Evolutionary conservation across 2,888 invertebrate genomes (phyloP).

Genomic region (Synergus umbraculus): DNA sequence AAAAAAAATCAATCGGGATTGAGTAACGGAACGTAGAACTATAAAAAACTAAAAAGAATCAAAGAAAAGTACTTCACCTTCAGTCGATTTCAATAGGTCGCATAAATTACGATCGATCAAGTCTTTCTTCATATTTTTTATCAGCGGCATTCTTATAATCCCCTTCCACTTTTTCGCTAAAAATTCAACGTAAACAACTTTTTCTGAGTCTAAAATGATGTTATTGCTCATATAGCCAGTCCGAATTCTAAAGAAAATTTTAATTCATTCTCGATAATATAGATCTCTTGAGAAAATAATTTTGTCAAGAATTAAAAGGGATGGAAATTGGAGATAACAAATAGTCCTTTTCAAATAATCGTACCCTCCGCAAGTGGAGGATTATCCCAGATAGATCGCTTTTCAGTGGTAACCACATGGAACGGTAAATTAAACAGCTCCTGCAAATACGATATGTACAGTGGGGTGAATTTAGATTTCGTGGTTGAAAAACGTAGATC

Average conservation of each 20-base stretch:
- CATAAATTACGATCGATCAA: not conserved
- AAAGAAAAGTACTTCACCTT: not conserved
- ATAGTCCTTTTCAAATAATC: constrained; percentile 49
- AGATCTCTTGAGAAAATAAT: not conserved
- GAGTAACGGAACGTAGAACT: not conserved
- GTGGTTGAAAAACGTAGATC: not conserved
- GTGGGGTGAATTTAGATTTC: constrained; percentile 33
- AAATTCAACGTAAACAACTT: not conserved
- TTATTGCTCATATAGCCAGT: no score
- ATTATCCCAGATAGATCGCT: constrained; percentile 52
- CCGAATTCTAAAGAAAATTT: not conserved
- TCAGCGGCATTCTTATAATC: not conserved
- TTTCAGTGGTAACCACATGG: constrained; percentile 37
- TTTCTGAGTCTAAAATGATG: not conserved
- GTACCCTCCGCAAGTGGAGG: constrained; percentile 47
- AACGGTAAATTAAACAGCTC: constrained; percentile 31
- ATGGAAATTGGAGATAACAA: constrained; percentile 32
- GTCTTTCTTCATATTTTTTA: not conserved
- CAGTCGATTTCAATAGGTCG: constrained; percentile 2
- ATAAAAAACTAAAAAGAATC: not conserved
- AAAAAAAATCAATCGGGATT: constrained; percentile 3
- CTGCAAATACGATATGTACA: constrained; percentile 39
- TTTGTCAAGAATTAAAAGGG: not conserved
- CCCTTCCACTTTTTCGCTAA: not conserved
- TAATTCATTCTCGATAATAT: not conserved